phyloP scores from a whole-genome alignment of 1,140 invertebrate species.

The Metaphire vulgaris region DNA sequence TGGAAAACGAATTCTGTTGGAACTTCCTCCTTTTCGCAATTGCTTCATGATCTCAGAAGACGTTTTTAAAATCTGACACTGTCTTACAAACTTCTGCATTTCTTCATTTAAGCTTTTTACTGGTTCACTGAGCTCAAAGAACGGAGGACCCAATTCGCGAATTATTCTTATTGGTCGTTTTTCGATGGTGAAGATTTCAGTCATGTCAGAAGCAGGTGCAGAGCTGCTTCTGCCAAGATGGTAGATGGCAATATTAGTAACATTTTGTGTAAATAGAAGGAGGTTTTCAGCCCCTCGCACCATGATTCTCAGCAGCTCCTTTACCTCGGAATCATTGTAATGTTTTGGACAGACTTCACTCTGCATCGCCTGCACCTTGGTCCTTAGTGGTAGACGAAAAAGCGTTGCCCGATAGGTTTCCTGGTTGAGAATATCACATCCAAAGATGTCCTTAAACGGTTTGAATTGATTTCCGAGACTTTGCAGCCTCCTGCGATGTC shows the following conservation, averaged over 20 bases:
- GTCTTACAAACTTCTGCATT: background rate
- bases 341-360: conserved; percentile 39
- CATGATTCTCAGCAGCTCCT: conserved; percentile 37
- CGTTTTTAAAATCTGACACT: background rate
- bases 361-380: conserved; percentile 34
- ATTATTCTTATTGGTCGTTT: conserved; percentile 27
- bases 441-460: conserved; percentile 43
- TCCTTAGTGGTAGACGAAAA: conserved; percentile 42
- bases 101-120: background rate
- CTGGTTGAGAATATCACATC: conserved; percentile 10
- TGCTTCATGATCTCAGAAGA: background rate
- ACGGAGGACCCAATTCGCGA: conserved; percentile 21
- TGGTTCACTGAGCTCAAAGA: background rate
- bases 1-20: background rate
- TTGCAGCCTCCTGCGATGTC: conserved; percentile 32
- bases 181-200: conserved; percentile 23
- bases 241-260: conserved; percentile 38
- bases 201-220: background rate
- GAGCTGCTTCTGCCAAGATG: conserved; percentile 31
- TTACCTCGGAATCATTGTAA: conserved; percentile 38
- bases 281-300: conserved; percentile 36
- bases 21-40: background rate
- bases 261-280: conserved; percentile 46
- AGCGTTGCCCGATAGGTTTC: conserved; percentile 38
- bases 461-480: conserved; percentile 38